Evolutionary conservation across 2,113 vertebrate genomes (phyloP).

Genomic region (Paradoxurus hermaphroditus): DNA sequence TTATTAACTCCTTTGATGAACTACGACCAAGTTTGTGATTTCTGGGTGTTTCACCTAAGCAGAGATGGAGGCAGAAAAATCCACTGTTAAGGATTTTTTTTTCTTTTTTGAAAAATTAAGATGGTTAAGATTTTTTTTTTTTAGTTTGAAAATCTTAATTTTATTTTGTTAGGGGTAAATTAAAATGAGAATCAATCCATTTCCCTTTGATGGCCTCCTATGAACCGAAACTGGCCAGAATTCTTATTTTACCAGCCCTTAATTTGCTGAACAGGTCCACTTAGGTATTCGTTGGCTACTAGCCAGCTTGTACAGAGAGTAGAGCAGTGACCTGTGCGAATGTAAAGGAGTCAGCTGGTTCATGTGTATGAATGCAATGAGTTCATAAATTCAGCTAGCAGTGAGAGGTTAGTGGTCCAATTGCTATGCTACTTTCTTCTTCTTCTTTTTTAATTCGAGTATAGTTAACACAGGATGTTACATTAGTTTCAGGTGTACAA

Average conservation of each 20-base stretch:
- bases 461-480: neutral
- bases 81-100: neutral
- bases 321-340: neutral
- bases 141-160: neutral
- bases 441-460: neutral
- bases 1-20: constrained; percentile 62
- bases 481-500: neutral
- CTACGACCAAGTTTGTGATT: constrained; percentile 14
- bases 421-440: neutral
- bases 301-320: neutral
- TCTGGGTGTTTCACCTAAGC: neutral
- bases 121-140: neutral
- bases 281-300: neutral
- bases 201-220: neutral
- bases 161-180: neutral
- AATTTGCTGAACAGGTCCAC: neutral
- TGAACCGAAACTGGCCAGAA: neutral
- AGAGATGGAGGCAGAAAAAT: neutral
- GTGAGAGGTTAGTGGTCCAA: neutral
- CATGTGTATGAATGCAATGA: neutral
- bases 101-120: neutral
- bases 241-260: neutral
- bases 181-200: neutral
- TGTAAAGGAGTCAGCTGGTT: neutral
- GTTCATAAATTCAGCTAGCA: neutral